A percentile compares a stretch with the other conserved stretches of the same genome.
These are phyloP conservation scores for Drosophila bifasciata DNA, from an alignment of 1,140 invertebrate species.

Conservation along the genomic window DNA sequence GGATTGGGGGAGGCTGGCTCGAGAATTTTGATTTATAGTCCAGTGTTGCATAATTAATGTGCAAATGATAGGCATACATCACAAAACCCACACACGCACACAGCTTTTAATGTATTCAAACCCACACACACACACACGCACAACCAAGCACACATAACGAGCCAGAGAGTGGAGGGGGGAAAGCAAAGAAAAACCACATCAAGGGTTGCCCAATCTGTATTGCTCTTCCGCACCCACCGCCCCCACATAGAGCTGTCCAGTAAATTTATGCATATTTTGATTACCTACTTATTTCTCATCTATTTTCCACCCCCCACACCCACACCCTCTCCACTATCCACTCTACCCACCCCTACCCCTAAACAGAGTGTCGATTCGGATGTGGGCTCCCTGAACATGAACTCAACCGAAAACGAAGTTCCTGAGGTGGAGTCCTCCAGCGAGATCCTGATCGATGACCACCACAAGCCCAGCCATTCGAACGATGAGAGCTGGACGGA, in stretches of 20 bases:
- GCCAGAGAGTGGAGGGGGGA: slow-evolving; percentile 2
- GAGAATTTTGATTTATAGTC: slow-evolving; percentile 77
- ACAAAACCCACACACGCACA: slow-evolving; percentile 14
- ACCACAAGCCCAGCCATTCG: slow-evolving; percentile 88
- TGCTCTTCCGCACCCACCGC: slow-evolving; percentile 24
- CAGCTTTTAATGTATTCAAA: neutral
- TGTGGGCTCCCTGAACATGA: slow-evolving; percentile 87
- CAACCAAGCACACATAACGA: slow-evolving; percentile 25
- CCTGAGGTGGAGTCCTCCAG: slow-evolving; percentile 87
- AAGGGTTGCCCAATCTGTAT: slow-evolving; percentile 28
- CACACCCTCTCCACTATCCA: no score
- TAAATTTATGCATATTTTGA: slow-evolving; percentile 57
- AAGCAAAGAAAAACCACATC: slow-evolving; percentile 11
- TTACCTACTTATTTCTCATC: slow-evolving; percentile 31
- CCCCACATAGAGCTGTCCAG: no score
- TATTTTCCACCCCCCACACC: neutral
- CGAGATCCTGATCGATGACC: slow-evolving; percentile 88
- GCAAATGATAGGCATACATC: slow-evolving; percentile 72
- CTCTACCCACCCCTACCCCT: no score
- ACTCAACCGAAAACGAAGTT: slow-evolving; percentile 88
- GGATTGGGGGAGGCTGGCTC: slow-evolving; percentile 7
- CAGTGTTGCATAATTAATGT: slow-evolving; percentile 77
- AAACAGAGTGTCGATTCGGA: slow-evolving; percentile 91
- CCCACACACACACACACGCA: slow-evolving; percentile 12
- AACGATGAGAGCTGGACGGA: slow-evolving; percentile 95